These are phyloP conservation scores for Leptobrachium leishanense DNA, from an alignment of 2,113 vertebrate species.

Conservation along the genomic window DNA sequence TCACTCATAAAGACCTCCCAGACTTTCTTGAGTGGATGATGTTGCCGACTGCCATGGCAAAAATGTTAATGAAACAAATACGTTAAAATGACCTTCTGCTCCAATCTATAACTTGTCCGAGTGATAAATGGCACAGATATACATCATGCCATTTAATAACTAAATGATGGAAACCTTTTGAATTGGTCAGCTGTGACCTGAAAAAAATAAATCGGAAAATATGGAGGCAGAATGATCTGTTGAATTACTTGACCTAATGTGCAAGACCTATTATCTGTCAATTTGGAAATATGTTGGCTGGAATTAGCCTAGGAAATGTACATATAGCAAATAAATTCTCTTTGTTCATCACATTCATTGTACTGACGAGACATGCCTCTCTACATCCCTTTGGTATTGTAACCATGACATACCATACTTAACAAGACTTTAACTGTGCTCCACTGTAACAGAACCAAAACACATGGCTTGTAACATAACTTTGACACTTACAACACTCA, in stretches of 20 bases:
- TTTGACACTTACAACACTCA: constrained; percentile 65
- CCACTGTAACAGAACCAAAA: constrained; percentile 84
- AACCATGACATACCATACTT: constrained; percentile 74
- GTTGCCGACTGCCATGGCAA: constrained; percentile 53
- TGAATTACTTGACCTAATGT: constrained; percentile 55
- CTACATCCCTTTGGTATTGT: constrained; percentile 67
- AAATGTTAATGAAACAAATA: constrained; percentile 56
- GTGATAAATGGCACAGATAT: constrained; percentile 58
- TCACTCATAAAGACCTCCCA: constrained; percentile 44
- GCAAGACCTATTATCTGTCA: constrained; percentile 58
- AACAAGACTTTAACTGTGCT: constrained; percentile 80
- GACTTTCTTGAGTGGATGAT: constrained; percentile 40
- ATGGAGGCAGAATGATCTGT: constrained; percentile 50
- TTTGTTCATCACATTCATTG: constrained; percentile 62
- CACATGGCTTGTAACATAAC: constrained; percentile 74
- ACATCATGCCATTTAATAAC: constrained; percentile 56
- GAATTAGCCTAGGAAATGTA: constrained; percentile 56
- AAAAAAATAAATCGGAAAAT: constrained; percentile 36
- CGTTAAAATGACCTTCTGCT: constrained; percentile 4
- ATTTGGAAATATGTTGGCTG: constrained; percentile 56
- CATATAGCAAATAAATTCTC: constrained; percentile 53
- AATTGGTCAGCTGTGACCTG: constrained; percentile 51
- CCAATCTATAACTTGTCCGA: constrained; percentile 52
- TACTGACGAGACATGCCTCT: constrained; percentile 53
- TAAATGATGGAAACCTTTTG: constrained; percentile 58